Evolutionary conservation across 2,888 invertebrate genomes (phyloP), one percentile per base, ranked within the genome.

Genomic region (Aphidoletes aphidimyza): DNA sequence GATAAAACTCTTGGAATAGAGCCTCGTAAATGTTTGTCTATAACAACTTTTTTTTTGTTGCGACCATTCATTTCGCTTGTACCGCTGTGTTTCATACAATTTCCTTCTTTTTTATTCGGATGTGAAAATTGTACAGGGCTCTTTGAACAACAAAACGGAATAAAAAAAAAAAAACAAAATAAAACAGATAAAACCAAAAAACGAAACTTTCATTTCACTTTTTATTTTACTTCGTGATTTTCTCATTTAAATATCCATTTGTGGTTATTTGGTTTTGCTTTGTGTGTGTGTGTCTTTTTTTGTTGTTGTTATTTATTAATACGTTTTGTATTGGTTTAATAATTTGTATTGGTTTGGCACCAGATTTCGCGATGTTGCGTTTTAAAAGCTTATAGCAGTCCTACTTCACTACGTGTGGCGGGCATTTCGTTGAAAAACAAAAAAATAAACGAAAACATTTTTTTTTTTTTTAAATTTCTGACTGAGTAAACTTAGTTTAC

Each of bases 311-410:
- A 22, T 81, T 22, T 37, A 22, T 81, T 47, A 81, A 37, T 81
- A n/a, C 17, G 37, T 54, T n/a, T 54, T 22, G n/a, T 54, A n/a
- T n/a, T n/a, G n/a, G n/a, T n/a, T n/a, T n/a, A n/a, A n/a, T n/a
- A n/a, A n/a, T n/a, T n/a, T n/a, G n/a, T n/a, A n/a, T 59, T 81
- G 81, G 81, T 81, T 81, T 81, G 81, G 81, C 81, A 81, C 81
- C 81, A 81, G 37, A 81, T 81, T 37, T 81, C 39, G 81, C 81
- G 69, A 69, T 69, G 30, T 22, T 69, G 30, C 69, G 69, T 69
- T 69, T 69, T 69, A 69, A 69, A 30, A 69, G 11, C 69, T 69
- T 47, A 17, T n/a, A n/a, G 11, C 47, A 47, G 47, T 47, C n/a
- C 54, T 54, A 54, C 26, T 54, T 54, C 54, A n/a, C 22, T 26